Base-by-base conservation (phyloP, 2,888 invertebrate species). In the Tridacna gigas region DNA sequence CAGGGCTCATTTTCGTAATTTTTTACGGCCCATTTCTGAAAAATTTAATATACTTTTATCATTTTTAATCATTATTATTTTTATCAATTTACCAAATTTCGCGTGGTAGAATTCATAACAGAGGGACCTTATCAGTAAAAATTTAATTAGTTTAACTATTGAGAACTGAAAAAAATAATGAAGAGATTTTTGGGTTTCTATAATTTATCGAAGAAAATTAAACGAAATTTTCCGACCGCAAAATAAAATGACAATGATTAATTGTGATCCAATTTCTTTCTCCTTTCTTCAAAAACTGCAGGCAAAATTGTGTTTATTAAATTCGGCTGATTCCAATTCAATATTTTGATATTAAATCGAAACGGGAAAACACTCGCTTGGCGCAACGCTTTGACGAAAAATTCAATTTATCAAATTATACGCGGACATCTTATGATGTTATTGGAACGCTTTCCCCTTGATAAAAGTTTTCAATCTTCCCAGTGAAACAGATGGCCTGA, bases 401-500 rank as follows among this genome's bases (percentile, higher is more conserved):
- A 71, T 71, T 71, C 71, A 37, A 56, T 60, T 78, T 71, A 77
- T 77, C 74, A 65, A 81, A 77, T 81, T 77, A 79, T 73, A 61
- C 51, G 73, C 51, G 76, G 37, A 74, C 56, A 76, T 71, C 61
- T 77, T 76, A 28, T 73, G 76, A 79, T 80, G 77, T 66, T 73
- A 74, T 80, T 80, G 73, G 71, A 28, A 56, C 37, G 56, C 65
- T 73, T 74, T 76, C 85, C 71, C 80, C 82, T 56, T 80, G 85
- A 80, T 74, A 80, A 80, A 74, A 76, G 48, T 77, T 82, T 85
- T 75, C 76, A 82, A 85, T 80, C 82, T 74, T 77, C 82, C 75
- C 61, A 28, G 69, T 74, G 82, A 79, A 82, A 80, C 85, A 85
- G 82, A 85, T 85, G 85, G 82, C 80, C 77, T 75, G 73, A 80